Percentiles rank a stretch among this genome's conserved stretches.
Evolutionary conservation across 92 coral and sea anemone genomes (phyloP).

Genomic region (Diadumene lineata): DNA sequence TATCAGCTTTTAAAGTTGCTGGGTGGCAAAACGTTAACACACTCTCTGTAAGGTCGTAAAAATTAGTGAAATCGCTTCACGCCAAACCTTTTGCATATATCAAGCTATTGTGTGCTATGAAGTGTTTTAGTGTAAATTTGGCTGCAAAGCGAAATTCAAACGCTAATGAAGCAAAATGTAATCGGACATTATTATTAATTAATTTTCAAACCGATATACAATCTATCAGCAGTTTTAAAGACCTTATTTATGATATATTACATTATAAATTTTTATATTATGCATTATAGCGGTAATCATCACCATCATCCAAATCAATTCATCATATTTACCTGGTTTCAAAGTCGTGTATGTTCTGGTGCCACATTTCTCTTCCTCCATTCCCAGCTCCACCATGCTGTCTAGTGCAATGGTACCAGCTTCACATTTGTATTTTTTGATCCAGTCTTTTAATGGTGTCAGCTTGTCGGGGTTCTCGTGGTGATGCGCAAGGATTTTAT

Average conservation of each 20-base stretch:
- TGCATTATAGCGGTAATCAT: not conserved
- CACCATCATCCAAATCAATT: not conserved
- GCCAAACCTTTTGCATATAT: no score
- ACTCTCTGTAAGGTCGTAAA: no score
- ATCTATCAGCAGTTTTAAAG: not conserved
- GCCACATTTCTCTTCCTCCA: slow-evolving; percentile 33
- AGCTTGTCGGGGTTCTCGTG: slow-evolving; percentile 30
- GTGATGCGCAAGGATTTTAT: slow-evolving; percentile 43
- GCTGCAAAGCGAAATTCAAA: no score
- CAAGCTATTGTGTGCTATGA: no score
- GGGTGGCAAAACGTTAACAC: no score
- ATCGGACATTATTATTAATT: no score
- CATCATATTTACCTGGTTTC: slow-evolving; percentile 32
- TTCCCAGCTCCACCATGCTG: slow-evolving; percentile 57
- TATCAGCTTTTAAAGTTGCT: no score
- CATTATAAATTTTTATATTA: not conserved
- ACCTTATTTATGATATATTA: not conserved
- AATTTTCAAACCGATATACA: no score
- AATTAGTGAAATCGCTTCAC: no score
- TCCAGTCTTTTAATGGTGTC: slow-evolving; percentile 26
- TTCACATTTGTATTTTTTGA: slow-evolving; percentile 32
- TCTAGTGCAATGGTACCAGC: slow-evolving; percentile 53
- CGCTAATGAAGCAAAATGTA: no score
- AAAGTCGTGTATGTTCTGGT: slow-evolving; percentile 54
- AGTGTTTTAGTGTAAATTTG: no score